Conservation (phyloP, 2,888 invertebrate genomes). For the Mactromeris polynyma region DNA sequence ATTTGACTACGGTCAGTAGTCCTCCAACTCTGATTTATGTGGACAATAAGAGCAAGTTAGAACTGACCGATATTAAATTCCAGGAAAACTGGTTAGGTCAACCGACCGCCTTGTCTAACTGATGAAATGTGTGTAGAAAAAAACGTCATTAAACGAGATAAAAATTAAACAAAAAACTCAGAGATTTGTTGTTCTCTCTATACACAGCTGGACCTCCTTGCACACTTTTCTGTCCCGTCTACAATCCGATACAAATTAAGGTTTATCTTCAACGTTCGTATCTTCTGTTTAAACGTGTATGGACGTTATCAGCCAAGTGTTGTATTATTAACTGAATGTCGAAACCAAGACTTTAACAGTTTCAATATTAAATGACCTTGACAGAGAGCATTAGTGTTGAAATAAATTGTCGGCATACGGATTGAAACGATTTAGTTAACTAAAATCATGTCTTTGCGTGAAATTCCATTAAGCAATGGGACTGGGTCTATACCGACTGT, state of each 20-base stretch:
- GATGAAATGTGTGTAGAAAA: no score
- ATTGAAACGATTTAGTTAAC: background rate
- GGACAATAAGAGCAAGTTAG: no score
- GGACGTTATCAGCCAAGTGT: background rate
- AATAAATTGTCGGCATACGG: background rate
- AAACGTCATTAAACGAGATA: no score
- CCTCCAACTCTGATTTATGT: no score
- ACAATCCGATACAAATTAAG: background rate
- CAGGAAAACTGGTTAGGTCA: no score
- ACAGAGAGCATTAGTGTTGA: background rate
- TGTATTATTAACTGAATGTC: background rate
- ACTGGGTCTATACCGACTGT: constrained; percentile 57
- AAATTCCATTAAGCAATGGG: constrained; percentile 36
- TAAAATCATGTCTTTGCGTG: constrained; percentile 3
- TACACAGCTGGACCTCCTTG: no score
- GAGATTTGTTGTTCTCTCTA: no score
- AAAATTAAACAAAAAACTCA: no score
- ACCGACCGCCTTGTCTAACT: no score
- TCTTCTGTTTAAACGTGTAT: background rate
- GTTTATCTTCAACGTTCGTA: background rate
- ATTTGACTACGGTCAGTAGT: no score
- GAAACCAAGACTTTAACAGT: background rate
- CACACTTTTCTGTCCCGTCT: no score
- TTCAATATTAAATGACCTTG: background rate
- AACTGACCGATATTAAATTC: no score